Conservation (phyloP, 2,888 invertebrate genomes). For the Lottia scabra region DNA sequence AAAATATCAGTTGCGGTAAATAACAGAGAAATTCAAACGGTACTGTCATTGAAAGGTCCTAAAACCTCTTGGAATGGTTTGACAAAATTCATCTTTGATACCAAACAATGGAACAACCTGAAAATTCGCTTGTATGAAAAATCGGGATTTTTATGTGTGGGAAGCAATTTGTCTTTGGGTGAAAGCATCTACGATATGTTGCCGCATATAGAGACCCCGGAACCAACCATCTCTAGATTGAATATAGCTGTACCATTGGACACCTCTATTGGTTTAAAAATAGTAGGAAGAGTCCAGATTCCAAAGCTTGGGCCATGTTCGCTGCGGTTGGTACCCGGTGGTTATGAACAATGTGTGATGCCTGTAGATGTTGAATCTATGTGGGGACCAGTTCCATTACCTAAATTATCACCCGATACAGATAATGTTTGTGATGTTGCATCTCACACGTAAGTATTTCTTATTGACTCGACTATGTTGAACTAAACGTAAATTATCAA, state of each 20-base stretch:
- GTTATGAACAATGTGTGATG: conserved; percentile 65
- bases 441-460: conserved; percentile 60
- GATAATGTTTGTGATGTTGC: conserved; percentile 65
- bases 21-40: conserved; percentile 12
- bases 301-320: conserved; percentile 51
- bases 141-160: conserved; percentile 66
- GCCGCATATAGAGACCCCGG: conserved; percentile 12
- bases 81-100: conserved; percentile 64
- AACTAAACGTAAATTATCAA: no score
- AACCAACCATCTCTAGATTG: neutral
- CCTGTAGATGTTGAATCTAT: conserved; percentile 65
- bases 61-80: conserved; percentile 51
- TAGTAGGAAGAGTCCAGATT: conserved; percentile 48
- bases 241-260: conserved; percentile 10
- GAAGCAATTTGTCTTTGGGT: conserved; percentile 26
- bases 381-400: conserved; percentile 67
- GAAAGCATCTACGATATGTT: conserved; percentile 24
- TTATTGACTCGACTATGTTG: no score
- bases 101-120: conserved; percentile 62
- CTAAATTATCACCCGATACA: conserved; percentile 55
- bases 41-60: conserved; percentile 43
- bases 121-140: conserved; percentile 58
- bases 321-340: conserved; percentile 44
- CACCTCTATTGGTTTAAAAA: conserved; percentile 27
- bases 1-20: conserved; percentile 27